These are phyloP conservation scores for Hemiprocne comata DNA, from an alignment of 2,113 vertebrate genomes.

Conservation along the genomic window DNA sequence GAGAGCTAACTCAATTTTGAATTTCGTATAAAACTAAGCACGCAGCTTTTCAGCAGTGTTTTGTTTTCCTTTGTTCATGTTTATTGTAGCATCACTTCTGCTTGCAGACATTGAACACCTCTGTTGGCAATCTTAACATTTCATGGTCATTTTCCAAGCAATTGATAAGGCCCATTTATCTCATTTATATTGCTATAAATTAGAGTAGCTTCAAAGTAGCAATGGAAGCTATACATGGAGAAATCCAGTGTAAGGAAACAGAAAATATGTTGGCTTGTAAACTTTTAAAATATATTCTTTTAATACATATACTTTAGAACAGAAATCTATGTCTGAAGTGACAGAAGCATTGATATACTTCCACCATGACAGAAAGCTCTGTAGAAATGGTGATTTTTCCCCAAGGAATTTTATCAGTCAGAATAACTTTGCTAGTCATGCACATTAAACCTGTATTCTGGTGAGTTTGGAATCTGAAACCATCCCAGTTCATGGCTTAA, in stretches of 20 bases:
- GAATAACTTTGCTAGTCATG: background rate
- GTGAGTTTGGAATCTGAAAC: background rate
- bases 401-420: background rate
- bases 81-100: background rate
- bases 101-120: background rate
- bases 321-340: background rate
- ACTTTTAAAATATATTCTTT: background rate
- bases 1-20: background rate
- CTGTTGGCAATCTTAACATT: background rate
- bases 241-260: background rate
- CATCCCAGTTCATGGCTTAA: background rate
- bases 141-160: background rate
- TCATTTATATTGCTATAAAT: background rate
- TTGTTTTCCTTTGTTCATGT: background rate
- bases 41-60: background rate
- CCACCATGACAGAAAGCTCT: background rate
- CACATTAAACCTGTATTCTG: background rate
- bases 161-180: background rate
- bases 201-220: background rate
- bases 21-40: constrained; percentile 34
- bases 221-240: background rate
- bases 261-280: background rate
- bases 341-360: background rate
- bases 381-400: background rate
- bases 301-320: background rate